Percentiles rank a stretch among this genome's conserved stretches.
Evolutionary conservation across 2,113 vertebrate genomes (phyloP).

Genomic region (Speoplatyrhinus poulsoni): DNA sequence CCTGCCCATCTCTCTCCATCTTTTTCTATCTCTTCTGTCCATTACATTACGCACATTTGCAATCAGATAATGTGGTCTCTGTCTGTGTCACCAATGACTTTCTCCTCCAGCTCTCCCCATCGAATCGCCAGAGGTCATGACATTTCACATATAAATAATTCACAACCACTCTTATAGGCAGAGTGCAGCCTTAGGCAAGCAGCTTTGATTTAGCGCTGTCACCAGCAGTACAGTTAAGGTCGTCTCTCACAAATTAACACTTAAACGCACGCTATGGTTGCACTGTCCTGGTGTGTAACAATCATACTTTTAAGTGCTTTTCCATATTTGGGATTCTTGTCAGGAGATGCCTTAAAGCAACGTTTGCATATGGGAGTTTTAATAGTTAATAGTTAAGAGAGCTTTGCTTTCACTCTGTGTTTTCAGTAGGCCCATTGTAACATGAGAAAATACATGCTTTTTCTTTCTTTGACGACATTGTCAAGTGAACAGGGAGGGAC

Average conservation of each 20-base stretch:
- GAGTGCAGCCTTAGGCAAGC: conserved; percentile 61
- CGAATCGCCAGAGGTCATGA: conserved; percentile 58
- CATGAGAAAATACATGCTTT: too few species aligned
- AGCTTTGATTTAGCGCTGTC: conserved; percentile 69
- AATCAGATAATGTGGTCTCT: conserved; percentile 9
- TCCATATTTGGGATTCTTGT: too few species aligned
- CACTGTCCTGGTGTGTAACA: conserved; percentile 6
- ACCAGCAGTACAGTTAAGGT: conserved; percentile 64
- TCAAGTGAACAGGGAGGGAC: too few species aligned
- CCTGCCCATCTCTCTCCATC: conserved; percentile 10
- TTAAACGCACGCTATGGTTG: conserved; percentile 39
- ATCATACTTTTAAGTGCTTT: not conserved
- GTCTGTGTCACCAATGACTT: conserved; percentile 31
- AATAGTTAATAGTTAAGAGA: too few species aligned
- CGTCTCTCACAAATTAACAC: conserved; percentile 47
- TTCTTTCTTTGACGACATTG: too few species aligned
- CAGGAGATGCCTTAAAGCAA: too few species aligned
- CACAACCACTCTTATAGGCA: conserved; percentile 51
- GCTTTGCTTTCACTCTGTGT: too few species aligned
- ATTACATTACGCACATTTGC: not conserved
- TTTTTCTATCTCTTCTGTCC: not conserved
- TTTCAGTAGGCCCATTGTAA: too few species aligned
- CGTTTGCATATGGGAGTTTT: too few species aligned
- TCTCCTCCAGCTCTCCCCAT: conserved; percentile 26
- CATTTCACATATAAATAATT: conserved; percentile 72